Conservation (phyloP, 2,888 invertebrate species). For the Drosophila anomelani region DNA sequence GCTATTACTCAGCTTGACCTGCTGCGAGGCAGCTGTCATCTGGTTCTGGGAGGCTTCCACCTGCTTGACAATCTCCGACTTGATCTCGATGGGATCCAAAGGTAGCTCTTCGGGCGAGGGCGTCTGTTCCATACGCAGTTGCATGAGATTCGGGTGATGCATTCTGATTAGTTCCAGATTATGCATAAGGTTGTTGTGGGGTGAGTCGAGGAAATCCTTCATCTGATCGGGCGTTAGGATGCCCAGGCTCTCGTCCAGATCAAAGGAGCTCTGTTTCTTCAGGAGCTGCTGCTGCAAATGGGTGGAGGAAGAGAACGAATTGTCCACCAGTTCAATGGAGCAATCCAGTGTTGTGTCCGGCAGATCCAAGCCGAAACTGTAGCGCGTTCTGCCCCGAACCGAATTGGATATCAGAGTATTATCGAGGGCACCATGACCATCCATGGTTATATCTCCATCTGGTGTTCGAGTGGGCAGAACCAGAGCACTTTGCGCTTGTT, state of each 20-base stretch:
- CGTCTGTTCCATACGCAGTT: slow-evolving; percentile 89
- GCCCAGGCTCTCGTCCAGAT: slow-evolving; percentile 92
- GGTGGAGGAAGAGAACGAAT: slow-evolving; percentile 81
- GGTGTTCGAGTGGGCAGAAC: slow-evolving; percentile 80
- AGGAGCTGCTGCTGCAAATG: slow-evolving; percentile 72
- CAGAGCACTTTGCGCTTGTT: slow-evolving; percentile 78
- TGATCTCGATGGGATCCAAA: slow-evolving; percentile 89
- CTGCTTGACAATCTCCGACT: slow-evolving; percentile 86
- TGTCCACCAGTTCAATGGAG: slow-evolving; percentile 84
- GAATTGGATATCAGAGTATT: slow-evolving; percentile 19
- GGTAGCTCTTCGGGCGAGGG: slow-evolving; percentile 94
- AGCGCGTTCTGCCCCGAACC: slow-evolving; percentile 62
- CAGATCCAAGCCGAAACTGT: slow-evolving; percentile 84
- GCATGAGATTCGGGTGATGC: slow-evolving; percentile 79
- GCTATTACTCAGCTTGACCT: slow-evolving; percentile 89
- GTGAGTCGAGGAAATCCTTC: slow-evolving; percentile 89
- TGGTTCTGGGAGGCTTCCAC: slow-evolving; percentile 21
- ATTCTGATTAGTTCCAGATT: slow-evolving; percentile 83
- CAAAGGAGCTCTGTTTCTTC: slow-evolving; percentile 91
- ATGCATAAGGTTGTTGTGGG: slow-evolving; percentile 85
- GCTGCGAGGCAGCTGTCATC: slow-evolving; percentile 17
- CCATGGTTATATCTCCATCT: slow-evolving; percentile 52
- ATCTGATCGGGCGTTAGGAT: slow-evolving; percentile 96
- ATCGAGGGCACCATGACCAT: slow-evolving; percentile 58
- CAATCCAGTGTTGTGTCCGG: slow-evolving; percentile 83